Conservation (phyloP, 2,888 invertebrate genomes). For the Drosophila barbarae region DNA sequence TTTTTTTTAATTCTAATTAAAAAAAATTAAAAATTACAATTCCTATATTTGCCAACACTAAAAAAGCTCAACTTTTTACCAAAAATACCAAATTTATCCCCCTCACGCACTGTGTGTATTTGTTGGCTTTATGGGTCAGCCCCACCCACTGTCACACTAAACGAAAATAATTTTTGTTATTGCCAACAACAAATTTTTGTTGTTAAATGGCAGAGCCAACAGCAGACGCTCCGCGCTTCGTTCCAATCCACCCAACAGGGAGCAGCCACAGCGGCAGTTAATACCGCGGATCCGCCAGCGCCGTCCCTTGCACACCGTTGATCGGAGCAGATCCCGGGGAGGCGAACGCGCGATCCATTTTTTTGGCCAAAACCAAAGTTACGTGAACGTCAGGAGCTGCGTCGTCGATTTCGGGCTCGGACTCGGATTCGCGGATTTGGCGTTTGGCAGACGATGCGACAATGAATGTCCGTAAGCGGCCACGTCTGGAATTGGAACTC, state of each 20-base stretch:
- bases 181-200: slow-evolving; percentile 35
- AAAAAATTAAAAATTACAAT: too few relatives aligned
- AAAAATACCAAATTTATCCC: neutral
- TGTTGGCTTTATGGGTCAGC: slow-evolving; percentile 8
- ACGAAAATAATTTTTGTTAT: slow-evolving; percentile 35
- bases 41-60: neutral
- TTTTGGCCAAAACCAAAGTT: slow-evolving; percentile 19
- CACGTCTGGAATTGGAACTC: slow-evolving; percentile 61
- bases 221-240: slow-evolving; percentile 20
- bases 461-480: slow-evolving; percentile 64
- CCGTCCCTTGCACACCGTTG: neutral
- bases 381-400: slow-evolving; percentile 14
- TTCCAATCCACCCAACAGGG: slow-evolving; percentile 27
- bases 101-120: slow-evolving; percentile 11
- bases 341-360: slow-evolving; percentile 9
- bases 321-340: slow-evolving; percentile 22
- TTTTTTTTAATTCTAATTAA: too few relatives aligned
- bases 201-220: slow-evolving; percentile 39
- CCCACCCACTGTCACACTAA: slow-evolving; percentile 13
- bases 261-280: slow-evolving; percentile 29
- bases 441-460: slow-evolving; percentile 28
- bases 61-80: neutral
- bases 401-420: neutral
- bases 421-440: neutral
- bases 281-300: slow-evolving; percentile 21